Conservation (phyloP, 2,797 vertebrate species). For the Myioborus miniatus region DNA sequence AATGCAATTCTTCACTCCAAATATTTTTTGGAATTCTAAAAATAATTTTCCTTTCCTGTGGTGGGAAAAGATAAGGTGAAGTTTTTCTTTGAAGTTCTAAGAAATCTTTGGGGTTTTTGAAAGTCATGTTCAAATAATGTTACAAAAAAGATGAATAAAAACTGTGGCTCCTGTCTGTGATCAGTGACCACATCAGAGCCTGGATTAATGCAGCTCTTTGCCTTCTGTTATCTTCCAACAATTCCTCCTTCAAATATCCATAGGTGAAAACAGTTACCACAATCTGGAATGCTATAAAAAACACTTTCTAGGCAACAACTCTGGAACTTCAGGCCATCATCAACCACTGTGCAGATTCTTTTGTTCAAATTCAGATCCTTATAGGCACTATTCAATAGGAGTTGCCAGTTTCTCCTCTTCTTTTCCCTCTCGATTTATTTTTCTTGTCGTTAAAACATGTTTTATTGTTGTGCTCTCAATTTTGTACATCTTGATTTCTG, state of each 20-base stretch:
- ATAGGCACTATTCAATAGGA: neutral
- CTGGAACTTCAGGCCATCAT: neutral
- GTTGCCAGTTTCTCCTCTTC: neutral
- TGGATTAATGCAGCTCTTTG: neutral
- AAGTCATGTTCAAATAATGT: neutral
- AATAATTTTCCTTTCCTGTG: neutral
- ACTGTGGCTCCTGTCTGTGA: neutral
- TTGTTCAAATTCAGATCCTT: neutral
- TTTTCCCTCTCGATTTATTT: neutral
- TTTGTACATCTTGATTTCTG: neutral
- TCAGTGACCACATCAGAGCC: neutral
- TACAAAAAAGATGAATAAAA: neutral
- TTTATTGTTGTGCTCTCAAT: neutral
- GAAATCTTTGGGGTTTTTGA: neutral
- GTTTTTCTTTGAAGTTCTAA: neutral
- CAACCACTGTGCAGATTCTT: neutral
- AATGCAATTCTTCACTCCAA: neutral
- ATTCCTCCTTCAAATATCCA: neutral
- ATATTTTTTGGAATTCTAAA: neutral
- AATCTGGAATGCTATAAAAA: neutral
- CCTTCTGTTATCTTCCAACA: neutral
- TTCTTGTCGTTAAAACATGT: neutral
- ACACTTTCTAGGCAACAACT: neutral
- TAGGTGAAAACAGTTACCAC: conserved; percentile 34
- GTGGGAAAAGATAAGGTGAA: neutral